A percentile compares a stretch with the other conserved stretches of the same genome.
Conservation (phyloP, 2,888 invertebrate genomes). For the Laothoe populi region DNA sequence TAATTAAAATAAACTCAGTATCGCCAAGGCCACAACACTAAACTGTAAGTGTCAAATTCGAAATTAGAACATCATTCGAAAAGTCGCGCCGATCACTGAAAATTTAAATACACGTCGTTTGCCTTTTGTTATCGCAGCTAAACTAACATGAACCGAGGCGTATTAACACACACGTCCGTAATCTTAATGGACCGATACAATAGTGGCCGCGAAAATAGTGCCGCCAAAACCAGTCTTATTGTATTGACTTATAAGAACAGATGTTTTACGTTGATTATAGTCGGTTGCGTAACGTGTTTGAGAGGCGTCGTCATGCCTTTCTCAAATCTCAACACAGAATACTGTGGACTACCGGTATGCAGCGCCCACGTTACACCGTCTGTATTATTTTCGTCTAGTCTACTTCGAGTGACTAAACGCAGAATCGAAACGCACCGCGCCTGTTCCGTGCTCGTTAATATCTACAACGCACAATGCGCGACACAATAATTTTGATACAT, state of each 20-base stretch:
- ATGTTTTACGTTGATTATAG: conserved; percentile 52
- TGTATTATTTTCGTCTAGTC: conserved; percentile 68
- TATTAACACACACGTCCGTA: conserved; percentile 58
- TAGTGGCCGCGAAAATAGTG: conserved; percentile 65
- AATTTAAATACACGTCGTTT: conserved; percentile 59
- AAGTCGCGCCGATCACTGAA: conserved; percentile 32
- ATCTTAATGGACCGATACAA: conserved; percentile 61
- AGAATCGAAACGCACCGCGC: conserved; percentile 40
- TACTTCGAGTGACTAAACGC: conserved; percentile 49
- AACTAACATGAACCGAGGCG: conserved; percentile 60
- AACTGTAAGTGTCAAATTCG: conserved; percentile 39
- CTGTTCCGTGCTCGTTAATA: conserved; percentile 50
- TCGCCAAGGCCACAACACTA: conserved; percentile 31
- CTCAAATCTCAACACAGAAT: conserved; percentile 39
- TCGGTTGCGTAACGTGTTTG: conserved; percentile 58
- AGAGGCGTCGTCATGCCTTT: conserved; percentile 57
- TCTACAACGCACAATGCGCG: conserved; percentile 40
- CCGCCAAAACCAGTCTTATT: conserved; percentile 65
- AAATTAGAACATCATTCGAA: conserved; percentile 32
- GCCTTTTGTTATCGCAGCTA: conserved; percentile 67
- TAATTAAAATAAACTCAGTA: conserved; percentile 28
- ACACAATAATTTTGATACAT: conserved; percentile 49
- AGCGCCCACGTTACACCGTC: conserved; percentile 56
- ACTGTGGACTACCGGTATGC: conserved; percentile 63
- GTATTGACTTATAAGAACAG: conserved; percentile 50